phyloP scores from a whole-genome alignment of 2,113 vertebrate genomes.

The Halcyon malimbica region DNA sequence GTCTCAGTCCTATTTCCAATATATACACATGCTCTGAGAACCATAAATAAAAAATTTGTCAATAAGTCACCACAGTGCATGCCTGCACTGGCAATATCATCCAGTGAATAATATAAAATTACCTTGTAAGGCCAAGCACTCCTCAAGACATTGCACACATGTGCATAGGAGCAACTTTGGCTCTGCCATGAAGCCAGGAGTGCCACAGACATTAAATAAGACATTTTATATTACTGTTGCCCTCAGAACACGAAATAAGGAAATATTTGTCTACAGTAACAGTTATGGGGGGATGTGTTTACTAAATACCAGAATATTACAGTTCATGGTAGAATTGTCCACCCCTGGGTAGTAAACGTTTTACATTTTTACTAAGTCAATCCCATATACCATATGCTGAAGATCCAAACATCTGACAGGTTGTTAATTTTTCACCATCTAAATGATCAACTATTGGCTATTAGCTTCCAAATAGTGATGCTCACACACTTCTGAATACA shows the following conservation, averaged over 20 bases:
- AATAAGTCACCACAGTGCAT: not conserved
- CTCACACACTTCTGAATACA: not conserved
- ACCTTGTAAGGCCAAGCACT: not conserved
- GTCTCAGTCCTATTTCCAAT: not conserved
- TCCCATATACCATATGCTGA: not conserved
- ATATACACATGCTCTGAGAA: not conserved
- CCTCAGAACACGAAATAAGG: not conserved
- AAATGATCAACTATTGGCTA: not conserved
- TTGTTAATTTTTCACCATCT: not conserved
- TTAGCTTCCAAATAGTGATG: not conserved
- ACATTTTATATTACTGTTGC: not conserved
- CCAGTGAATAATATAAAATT: not conserved
- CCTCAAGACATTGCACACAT: not conserved
- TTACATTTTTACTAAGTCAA: not conserved
- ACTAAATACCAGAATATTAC: not conserved
- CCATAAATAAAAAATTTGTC: not conserved
- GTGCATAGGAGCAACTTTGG: not conserved
- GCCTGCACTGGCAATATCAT: not conserved
- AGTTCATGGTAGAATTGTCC: not conserved
- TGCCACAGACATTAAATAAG: not conserved
- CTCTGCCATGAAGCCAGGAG: not conserved
- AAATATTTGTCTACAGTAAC: not conserved
- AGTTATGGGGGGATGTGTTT: not conserved
- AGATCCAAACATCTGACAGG: not conserved
- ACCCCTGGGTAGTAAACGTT: not conserved